These are phyloP conservation scores for fruit fly (Drosophila melanogaster) DNA, from an alignment of 1,140 invertebrate genomes.

Conservation along the genomic window DNA sequence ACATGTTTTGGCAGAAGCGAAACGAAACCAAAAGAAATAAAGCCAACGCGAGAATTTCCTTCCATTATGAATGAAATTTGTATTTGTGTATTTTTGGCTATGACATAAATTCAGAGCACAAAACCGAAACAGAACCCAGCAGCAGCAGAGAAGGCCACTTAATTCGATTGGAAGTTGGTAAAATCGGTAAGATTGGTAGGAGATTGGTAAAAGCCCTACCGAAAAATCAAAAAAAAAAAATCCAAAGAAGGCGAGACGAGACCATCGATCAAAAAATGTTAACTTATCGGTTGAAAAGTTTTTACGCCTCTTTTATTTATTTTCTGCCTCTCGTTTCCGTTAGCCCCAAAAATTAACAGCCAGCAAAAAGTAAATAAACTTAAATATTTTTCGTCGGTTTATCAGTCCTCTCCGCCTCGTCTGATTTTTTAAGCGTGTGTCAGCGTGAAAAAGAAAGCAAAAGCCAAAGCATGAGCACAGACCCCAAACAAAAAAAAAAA, in stretches of 20 bases:
- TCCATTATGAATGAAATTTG: constrained; percentile 73
- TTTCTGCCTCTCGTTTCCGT: constrained; percentile 59
- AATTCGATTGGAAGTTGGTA: constrained; percentile 38
- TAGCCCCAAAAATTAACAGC: constrained; percentile 56
- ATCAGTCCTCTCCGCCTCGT: constrained; percentile 32
- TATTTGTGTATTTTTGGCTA: constrained; percentile 71
- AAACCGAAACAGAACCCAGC: constrained; percentile 2
- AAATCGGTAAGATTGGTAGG: too few species aligned
- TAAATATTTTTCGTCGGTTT: constrained; percentile 54
- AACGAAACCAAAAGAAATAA: neutral
- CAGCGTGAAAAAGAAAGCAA: constrained; percentile 68
- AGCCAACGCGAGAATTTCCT: constrained; percentile 34
- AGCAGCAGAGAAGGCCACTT: constrained; percentile 21
- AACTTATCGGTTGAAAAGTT: constrained; percentile 61
- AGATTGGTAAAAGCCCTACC: constrained; percentile 3
- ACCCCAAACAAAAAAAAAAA: constrained; percentile 9
- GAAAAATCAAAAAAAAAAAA: neutral
- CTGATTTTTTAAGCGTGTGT: constrained; percentile 64
- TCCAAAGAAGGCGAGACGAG: constrained; percentile 1
- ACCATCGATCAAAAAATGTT: constrained; percentile 57
- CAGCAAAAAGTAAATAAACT: constrained; percentile 67
- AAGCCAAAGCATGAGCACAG: constrained; percentile 59
- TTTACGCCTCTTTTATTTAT: constrained; percentile 71
- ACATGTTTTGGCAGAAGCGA: constrained; percentile 29
- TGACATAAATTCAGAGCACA: constrained; percentile 67